Evolutionary conservation across 2,797 vertebrate genomes (phyloP).

Genomic region (Choloepus didactylus): DNA sequence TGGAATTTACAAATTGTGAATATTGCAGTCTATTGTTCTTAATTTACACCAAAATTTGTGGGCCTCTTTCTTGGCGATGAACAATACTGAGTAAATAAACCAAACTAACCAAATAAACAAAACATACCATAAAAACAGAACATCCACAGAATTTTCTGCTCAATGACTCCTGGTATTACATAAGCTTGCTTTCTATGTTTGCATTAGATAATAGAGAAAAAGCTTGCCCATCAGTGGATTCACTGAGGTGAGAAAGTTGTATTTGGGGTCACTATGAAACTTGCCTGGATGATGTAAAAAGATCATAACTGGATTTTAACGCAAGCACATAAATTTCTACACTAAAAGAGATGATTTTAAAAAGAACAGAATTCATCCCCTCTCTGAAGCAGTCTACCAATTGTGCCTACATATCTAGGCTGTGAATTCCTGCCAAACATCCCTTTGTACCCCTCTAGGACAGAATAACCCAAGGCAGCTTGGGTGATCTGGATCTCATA

Average conservation of each 20-base stretch:
- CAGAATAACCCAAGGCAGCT: neutral
- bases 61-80: neutral
- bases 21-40: neutral
- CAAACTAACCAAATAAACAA: neutral
- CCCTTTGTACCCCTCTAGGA: neutral
- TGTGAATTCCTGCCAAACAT: neutral
- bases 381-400: neutral
- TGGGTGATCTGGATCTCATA: neutral
- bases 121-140: neutral
- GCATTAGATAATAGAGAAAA: constrained; percentile 13
- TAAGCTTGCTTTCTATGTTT: neutral
- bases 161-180: neutral
- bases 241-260: neutral
- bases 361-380: neutral
- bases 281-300: neutral
- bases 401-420: neutral
- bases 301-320: neutral
- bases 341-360: neutral
- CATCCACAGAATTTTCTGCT: neutral
- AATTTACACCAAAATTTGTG: neutral
- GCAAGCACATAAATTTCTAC: neutral
- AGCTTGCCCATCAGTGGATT: neutral
- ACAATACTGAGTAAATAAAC: neutral
- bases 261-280: neutral
- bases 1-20: neutral